Base-by-base conservation (phyloP, 2,113 vertebrate genomes). In the Picathartes gymnocephalus region DNA sequence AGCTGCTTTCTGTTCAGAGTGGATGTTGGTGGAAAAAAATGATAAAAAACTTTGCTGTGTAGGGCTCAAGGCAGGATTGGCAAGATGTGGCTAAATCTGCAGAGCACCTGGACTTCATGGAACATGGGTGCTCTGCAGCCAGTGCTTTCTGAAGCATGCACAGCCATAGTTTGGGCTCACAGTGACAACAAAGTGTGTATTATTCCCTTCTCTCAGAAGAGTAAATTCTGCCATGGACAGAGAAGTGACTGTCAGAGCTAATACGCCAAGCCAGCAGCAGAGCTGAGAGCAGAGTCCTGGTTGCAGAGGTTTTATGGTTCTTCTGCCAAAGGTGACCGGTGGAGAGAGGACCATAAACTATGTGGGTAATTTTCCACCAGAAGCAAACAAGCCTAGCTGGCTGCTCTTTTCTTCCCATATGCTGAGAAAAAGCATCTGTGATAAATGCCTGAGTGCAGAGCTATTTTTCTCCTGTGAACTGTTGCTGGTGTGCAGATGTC, bases 371-470 rank as follows among this genome's bases (percentile, higher is more conserved):
- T 95, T 94, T 94, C 93, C 82, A 92, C 64, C 65, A 81, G 88
- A 92, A 90, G 90, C 82, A 73, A 93, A 90, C 64, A 83, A 74
- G 69, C 61, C 28, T 90, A 0, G 3, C 83, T 96, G 94, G 82
- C 93, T 94, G 57, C 76, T 88, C 71, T 81, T 92, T 80, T 69
- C 65, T 90, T 94, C 80, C 85, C 86, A 53, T 92, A 64, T 92
- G 79, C 54, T 84, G 68, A 95, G 90, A 56, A 83, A 95, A 95
- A 95, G 79, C 66, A 88, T 39, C 65, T 6, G 11, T 96, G 85
- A 80, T 83, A 83, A 95, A 86, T 11, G 13, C 71, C 24, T 0
- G 3, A 73, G 82, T 30, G 37, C 64, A 64, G 86, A 77, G 77
- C 69, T 1, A 2, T 77, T 90, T 76, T 85, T 93, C 86, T 86